Base-by-base conservation (phyloP, 2,113 vertebrate genomes). In the Macroglossus sobrinus region DNA sequence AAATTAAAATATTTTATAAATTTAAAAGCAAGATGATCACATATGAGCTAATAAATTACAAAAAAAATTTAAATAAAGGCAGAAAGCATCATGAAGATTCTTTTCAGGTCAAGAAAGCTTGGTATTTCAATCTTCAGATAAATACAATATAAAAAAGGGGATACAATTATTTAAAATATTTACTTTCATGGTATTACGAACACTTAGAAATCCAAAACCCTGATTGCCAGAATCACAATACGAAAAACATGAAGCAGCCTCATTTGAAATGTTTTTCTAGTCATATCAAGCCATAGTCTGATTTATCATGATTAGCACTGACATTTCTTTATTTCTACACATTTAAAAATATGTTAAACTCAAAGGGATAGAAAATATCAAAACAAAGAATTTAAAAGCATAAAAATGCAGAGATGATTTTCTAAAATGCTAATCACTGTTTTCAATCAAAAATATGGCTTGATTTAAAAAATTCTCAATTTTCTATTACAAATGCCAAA, bases 181-280 rank as follows among this genome's bases (percentile, higher is more conserved):
- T 89, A 66, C 19, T 89, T 94, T 76, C 53, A 81, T 93, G 40
- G n/a, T 95, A 92, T 87, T 98, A 96, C 71, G 24, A 98, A 98
- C 96, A 98, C 93, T 98, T 98, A 98, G 96, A 98, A 98, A 98
- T 98, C 96, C 98, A 98, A 97, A 98, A 89, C 86, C 84, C 91
- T 95, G 95, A 95, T 21, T 81, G 66, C 94, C 92, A 97, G 92
- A 97, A 61, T 97, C 59, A 97, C 88, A 97, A 95, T 98, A 98
- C 74, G 96, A 98, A 98, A 98, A 96, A 93, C 63, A 96, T 86
- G 98, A 98, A 98, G 98, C 97, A 98, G 98, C 68, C 92, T 96
- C 89, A 97, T 96, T 94, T 69, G 71, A 98, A 98, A 98, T 75
- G 97, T 64, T 95, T 97, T 98, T 98, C 97, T 97, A 97, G 94